A percentile compares a stretch with the other conserved stretches of the same genome.
Evolutionary conservation across 2,888 invertebrate genomes (phyloP).

Genomic region (Habroteleia sp.): DNA sequence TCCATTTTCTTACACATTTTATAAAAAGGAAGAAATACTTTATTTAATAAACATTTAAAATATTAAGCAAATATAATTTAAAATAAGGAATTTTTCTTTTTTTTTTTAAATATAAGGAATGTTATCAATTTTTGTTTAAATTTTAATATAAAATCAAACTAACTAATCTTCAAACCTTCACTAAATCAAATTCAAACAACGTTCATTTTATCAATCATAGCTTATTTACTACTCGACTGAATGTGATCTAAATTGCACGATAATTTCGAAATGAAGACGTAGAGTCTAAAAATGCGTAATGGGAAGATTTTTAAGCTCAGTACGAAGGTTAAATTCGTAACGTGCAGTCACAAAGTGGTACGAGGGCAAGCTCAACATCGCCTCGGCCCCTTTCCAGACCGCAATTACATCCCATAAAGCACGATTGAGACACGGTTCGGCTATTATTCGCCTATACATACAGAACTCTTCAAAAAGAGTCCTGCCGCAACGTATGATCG

Average conservation of each 20-base stretch:
- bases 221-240: conserved; percentile 48
- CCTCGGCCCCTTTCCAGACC: conserved; percentile 71
- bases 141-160: too few relatives aligned
- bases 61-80: too few relatives aligned
- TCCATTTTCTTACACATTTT: too few relatives aligned
- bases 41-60: too few relatives aligned
- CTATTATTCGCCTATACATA: conserved; percentile 75
- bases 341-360: conserved; percentile 65
- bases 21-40: too few relatives aligned
- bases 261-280: conserved; percentile 58
- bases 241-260: conserved; percentile 58
- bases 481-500: conserved; percentile 64
- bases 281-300: conserved; percentile 54
- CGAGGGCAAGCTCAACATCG: conserved; percentile 71
- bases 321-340: conserved; percentile 74
- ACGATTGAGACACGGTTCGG: conserved; percentile 77
- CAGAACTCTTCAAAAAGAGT: conserved; percentile 70
- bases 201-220: conserved; percentile 53
- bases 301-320: conserved; percentile 67
- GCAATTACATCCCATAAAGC: conserved; percentile 78
- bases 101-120: too few relatives aligned
- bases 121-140: too few relatives aligned
- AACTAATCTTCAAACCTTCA: conserved; percentile 12
- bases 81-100: too few relatives aligned
- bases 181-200: conserved; percentile 42